A percentile compares a stretch with the other conserved stretches of the same genome.
Evolutionary conservation across 1,140 invertebrate genomes (phyloP).

Genomic region (Diorhabda carinulata): DNA sequence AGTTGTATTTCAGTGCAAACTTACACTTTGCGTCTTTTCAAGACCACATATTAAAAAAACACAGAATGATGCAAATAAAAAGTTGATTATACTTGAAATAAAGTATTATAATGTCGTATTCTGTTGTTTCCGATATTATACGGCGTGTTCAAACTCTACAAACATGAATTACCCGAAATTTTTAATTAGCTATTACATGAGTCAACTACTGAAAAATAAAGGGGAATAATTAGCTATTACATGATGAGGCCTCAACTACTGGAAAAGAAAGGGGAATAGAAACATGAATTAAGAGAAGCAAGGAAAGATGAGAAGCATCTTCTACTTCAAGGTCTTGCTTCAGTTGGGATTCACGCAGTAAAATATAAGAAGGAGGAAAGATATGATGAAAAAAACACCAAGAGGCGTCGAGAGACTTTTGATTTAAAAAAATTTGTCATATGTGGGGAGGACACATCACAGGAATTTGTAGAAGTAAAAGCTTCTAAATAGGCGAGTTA

Average conservation of each 20-base stretch:
- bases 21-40: no score
- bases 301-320: not conserved
- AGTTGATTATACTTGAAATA: no score
- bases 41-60: no score
- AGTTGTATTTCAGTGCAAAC: no score
- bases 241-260: not conserved
- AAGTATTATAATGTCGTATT: no score
- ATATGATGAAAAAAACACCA: no score
- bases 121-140: no score
- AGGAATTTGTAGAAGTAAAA: not conserved
- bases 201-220: not conserved
- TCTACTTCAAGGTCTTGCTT: not conserved
- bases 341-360: slow-evolving; percentile 3
- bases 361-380: slow-evolving; percentile 4
- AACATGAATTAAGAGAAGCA: slow-evolving; percentile 4
- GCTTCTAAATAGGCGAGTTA: no score
- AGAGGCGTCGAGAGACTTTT: no score
- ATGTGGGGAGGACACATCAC: not conserved
- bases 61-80: no score
- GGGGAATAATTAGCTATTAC: not conserved
- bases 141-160: no score
- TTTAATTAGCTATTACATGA: not conserved
- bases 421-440: slow-evolving; percentile 5
- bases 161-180: not conserved
- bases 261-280: not conserved